A percentile compares a stretch with the other conserved stretches of the same genome.
phyloP scores from a whole-genome alignment of 2,113 vertebrate species.

The Aramus guarauna region DNA sequence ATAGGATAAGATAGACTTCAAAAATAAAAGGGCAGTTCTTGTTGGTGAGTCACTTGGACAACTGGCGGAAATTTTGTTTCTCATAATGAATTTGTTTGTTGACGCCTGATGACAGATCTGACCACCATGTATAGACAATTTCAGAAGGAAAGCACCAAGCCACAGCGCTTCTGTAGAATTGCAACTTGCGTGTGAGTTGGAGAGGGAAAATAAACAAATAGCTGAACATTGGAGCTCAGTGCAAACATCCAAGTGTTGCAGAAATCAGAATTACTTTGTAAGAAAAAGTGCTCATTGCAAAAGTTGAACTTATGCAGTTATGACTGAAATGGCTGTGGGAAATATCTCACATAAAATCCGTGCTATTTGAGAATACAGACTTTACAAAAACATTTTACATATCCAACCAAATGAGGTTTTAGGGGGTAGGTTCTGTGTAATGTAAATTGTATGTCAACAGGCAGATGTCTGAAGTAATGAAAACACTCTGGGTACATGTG shows the following conservation, averaged over 20 bases:
- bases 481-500: not conserved
- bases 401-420: not conserved
- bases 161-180: not conserved
- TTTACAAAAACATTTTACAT: not conserved
- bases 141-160: not conserved
- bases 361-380: not conserved
- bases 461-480: slow-evolving; percentile 17
- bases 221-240: not conserved
- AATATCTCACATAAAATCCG: not conserved
- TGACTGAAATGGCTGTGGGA: not conserved
- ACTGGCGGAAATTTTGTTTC: not conserved
- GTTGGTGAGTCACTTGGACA: not conserved
- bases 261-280: not conserved
- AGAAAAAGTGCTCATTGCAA: not conserved
- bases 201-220: not conserved
- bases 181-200: not conserved
- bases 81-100: not conserved
- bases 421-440: not conserved
- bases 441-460: not conserved
- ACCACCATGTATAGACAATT: not conserved
- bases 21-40: not conserved
- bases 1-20: not conserved
- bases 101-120: not conserved
- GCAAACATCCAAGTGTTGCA: not conserved
- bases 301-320: not conserved